Evolutionary conservation across 2,888 invertebrate genomes (phyloP).

Genomic region (Trichopoda pennipes): DNA sequence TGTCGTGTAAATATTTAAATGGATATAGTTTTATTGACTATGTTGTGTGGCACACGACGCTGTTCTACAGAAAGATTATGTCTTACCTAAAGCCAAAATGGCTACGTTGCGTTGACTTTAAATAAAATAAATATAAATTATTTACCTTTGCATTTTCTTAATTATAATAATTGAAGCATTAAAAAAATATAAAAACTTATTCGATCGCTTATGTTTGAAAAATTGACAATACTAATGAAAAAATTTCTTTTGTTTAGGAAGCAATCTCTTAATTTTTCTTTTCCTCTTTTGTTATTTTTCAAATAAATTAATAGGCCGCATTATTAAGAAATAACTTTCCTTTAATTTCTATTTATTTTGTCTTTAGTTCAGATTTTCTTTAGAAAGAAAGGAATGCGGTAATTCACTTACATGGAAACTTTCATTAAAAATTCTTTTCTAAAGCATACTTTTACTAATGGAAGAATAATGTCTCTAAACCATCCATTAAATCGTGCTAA

Average conservation of each 20-base stretch:
- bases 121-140: too few relatives aligned
- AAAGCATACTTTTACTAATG: slow-evolving; percentile 8
- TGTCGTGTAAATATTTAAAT: too few relatives aligned
- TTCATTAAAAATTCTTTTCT: slow-evolving; percentile 51
- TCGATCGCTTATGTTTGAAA: too few relatives aligned
- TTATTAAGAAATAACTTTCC: slow-evolving; percentile 1
- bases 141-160: too few relatives aligned
- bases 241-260: background rate
- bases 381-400: slow-evolving; percentile 17
- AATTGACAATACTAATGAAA: too few relatives aligned
- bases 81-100: too few relatives aligned
- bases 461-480: background rate
- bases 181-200: too few relatives aligned
- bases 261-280: background rate
- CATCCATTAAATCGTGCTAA: slow-evolving; percentile 22
- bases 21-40: too few relatives aligned
- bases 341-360: slow-evolving; percentile 25
- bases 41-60: too few relatives aligned
- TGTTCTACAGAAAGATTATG: too few relatives aligned
- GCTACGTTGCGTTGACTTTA: too few relatives aligned
- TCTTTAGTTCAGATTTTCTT: slow-evolving; percentile 22
- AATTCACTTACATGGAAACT: slow-evolving; percentile 36
- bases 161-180: too few relatives aligned
- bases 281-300: background rate
- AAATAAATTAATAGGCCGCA: background rate